Evolutionary conservation across 1,140 invertebrate genomes (phyloP), one percentile per base, ranked within the genome.

Genomic region (Heliconius eleuchia): DNA sequence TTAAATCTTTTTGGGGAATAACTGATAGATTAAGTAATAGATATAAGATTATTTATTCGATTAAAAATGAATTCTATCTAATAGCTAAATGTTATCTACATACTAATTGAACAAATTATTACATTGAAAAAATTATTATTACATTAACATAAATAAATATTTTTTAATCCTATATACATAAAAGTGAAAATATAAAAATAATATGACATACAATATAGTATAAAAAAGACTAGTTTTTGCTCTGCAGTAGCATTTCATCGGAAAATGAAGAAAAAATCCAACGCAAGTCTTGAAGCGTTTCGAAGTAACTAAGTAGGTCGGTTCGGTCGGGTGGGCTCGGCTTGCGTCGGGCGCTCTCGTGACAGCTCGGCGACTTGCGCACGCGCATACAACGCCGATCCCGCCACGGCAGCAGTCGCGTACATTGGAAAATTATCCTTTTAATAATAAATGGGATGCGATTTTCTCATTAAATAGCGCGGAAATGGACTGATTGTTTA

Each of bases 221-320:
- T 85, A 86, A 84, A 89, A 84, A 83, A 77, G 80, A 73, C 86
- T 78, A 13, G 82, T 92, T 90, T 91, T 90, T 90, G 74, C 83
- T 74, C 70, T 80, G 82, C 81, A 84, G 85, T 87, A 87, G 86
- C 87, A 89, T 91, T 94, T 92, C 90, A 92, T 91, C 88, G 92
- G 91, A 94, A 94, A 94, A 92, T 92, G 88, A 79, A 85, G 86
- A 91, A 92, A 92, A 92, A 93, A 92, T 85, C 84, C 74, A 16
- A 82, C 80, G 86, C 81, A 87, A 86, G 88, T 85, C 90, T 86
- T 82, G 82, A 80, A 87, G 85, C 88, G 87, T 87, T 90, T 88
- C 88, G 86, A 89, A 88, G 89, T 89, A 86, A 81, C 87, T 83
- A 94, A 90, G 91, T 94, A 88, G 92, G 92, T 92, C 91, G 91